A percentile compares a stretch with the other conserved stretches of the same genome.
Evolutionary conservation across 1,140 invertebrate genomes (phyloP).

Genomic region (Zelostemma sp.): DNA sequence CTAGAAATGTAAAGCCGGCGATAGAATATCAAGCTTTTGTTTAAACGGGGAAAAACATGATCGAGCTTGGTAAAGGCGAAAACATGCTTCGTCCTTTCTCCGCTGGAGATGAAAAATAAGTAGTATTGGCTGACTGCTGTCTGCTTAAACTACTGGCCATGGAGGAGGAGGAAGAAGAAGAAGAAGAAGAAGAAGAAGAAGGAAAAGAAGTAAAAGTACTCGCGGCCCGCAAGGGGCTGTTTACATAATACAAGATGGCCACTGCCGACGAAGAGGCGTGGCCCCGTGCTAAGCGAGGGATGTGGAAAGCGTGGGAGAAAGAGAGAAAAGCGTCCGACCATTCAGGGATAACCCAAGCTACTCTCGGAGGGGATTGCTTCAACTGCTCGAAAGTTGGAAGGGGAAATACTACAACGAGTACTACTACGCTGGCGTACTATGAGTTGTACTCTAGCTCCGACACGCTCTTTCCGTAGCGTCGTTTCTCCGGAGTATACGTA

Average conservation of each 20-base stretch:
- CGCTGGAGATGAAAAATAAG: too few species aligned
- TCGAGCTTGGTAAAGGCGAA: too few species aligned
- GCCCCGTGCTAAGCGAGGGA: constrained; percentile 21
- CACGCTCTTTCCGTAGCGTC: constrained; percentile 21
- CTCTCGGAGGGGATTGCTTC: constrained; percentile 26
- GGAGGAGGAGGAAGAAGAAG: constrained; percentile 20
- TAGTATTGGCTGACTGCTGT: constrained; percentile 39
- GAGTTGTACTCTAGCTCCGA: constrained; percentile 58
- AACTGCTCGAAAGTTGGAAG: constrained; percentile 23
- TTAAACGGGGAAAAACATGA: too few species aligned
- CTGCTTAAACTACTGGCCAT: constrained; percentile 40
- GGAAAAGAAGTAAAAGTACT: too few species aligned
- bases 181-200: too few species aligned
- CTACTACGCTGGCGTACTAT: constrained; percentile 63
- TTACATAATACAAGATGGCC: constrained; percentile 58
- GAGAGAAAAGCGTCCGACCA: constrained; percentile 35
- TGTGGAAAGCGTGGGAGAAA: constrained; percentile 5
- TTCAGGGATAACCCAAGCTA: constrained; percentile 51
- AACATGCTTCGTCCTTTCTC: too few species aligned
- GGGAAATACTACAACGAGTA: constrained; percentile 61
- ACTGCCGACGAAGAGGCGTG: constrained; percentile 40
- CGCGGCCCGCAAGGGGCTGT: constrained; percentile 35
- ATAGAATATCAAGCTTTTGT: too few species aligned
- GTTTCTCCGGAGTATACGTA: too few species aligned
- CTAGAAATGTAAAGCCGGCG: too few species aligned